A percentile compares a stretch with the other conserved stretches of the same genome.
Conservation (phyloP, 1,140 invertebrate species). For the Schlechtendalia chinensis region DNA sequence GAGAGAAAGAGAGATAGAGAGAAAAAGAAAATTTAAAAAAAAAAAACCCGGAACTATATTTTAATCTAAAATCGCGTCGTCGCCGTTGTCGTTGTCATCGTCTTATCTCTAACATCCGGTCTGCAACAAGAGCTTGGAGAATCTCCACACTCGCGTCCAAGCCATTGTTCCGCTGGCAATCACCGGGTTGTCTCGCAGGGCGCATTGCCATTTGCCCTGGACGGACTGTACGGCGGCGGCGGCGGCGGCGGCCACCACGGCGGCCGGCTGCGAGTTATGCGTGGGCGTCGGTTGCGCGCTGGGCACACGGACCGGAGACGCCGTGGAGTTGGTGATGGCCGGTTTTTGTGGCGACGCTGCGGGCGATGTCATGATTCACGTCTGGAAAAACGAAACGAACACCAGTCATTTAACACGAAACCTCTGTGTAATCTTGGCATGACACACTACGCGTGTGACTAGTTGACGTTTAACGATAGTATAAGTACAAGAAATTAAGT, state of each 20-base stretch:
- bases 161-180: slow-evolving; percentile 51
- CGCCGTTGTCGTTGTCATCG: neutral
- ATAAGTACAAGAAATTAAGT: too few relatives aligned
- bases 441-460: too few relatives aligned
- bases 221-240: slow-evolving; percentile 29
- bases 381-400: neutral
- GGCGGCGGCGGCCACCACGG: neutral
- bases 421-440: too few relatives aligned
- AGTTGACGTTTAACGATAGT: too few relatives aligned
- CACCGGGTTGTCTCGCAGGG: slow-evolving; percentile 51
- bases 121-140: slow-evolving; percentile 52
- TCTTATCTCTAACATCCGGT: slow-evolving; percentile 52
- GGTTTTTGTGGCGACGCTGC: slow-evolving; percentile 53
- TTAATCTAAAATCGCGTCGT: neutral
- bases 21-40: neutral
- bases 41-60: neutral
- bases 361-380: slow-evolving; percentile 52
- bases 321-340: slow-evolving; percentile 25
- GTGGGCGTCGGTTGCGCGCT: slow-evolving; percentile 40
- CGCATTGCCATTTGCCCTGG: slow-evolving; percentile 53
- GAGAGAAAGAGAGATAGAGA: neutral
- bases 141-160: slow-evolving; percentile 54
- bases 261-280: slow-evolving; percentile 20
- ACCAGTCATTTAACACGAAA: too few relatives aligned
- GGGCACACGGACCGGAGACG: slow-evolving; percentile 36